A percentile compares a stretch with the other conserved stretches of the same genome.
These are phyloP conservation scores for Ailuropoda melanoleuca DNA, from an alignment of 2,113 vertebrate genomes.

Conservation along the genomic window DNA sequence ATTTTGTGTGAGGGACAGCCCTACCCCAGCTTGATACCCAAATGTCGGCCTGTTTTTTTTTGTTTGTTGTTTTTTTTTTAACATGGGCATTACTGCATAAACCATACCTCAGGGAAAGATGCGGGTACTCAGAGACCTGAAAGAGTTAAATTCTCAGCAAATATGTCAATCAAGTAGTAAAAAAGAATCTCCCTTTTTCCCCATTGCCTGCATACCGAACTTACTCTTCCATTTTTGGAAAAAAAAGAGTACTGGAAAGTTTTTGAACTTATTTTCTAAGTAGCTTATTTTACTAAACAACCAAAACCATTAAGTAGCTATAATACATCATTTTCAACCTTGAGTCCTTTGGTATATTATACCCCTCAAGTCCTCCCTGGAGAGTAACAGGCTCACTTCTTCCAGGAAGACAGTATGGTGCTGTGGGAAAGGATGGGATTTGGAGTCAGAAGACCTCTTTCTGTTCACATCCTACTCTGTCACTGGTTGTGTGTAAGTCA, in stretches of 20 bases:
- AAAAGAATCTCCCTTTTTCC: not conserved
- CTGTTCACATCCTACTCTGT: not conserved
- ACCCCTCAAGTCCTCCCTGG: not conserved
- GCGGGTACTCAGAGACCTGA: not conserved
- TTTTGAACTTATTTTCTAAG: not conserved
- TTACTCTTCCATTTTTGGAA: not conserved
- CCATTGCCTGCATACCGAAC: not conserved
- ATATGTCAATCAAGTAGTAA: not conserved
- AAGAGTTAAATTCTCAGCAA: slow-evolving; percentile 12
- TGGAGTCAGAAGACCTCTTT: not conserved
- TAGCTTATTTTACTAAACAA: not conserved
- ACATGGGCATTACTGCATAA: not conserved
- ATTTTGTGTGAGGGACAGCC: not conserved
- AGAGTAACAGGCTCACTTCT: not conserved
- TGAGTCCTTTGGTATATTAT: not conserved
- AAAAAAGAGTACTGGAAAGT: not conserved
- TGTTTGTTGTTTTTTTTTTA: not conserved
- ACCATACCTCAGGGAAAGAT: not conserved
- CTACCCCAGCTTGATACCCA: not conserved
- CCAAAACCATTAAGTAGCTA: not conserved
- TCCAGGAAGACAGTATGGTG: not conserved
- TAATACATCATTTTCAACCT: not conserved
- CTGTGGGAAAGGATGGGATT: not conserved
- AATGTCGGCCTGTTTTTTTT: not conserved
- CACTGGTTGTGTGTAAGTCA: not conserved